Base-by-base conservation (phyloP, 2,888 invertebrate genomes). In the Rhimphoctona megacephalus region DNA sequence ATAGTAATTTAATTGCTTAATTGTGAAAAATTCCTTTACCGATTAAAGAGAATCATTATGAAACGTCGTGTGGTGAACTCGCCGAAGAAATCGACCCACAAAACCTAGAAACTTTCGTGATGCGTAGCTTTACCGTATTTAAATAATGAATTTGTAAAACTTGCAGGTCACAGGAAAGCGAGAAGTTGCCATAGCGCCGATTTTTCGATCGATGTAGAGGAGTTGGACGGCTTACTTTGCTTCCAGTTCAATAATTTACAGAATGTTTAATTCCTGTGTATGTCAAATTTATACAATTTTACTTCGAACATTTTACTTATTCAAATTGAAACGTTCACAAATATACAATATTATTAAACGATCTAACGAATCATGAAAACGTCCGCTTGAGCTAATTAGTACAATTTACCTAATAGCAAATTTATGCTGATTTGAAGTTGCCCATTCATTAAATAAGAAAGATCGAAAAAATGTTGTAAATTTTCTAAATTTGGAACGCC, bases 111-210 rank as follows among this genome's bases (percentile, higher is more conserved):
- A 86, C 80, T 86, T 83, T 86, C 49, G 76, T 46, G 49, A 74
- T 82, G 77, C 36, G 33, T 54, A 72, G 77, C 80, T 57, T 77
- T 66, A 43, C n/a, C 46, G 70, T 66, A 17, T 66, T 74, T 86
- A 39, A 86, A 86, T 86, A 86, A 86, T 86, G 33, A 49, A 85
- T 77, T 72, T 57, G 54, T 49, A 19, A 67, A 78, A 80, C n/a
- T 17, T 54, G 8, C 14, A 25, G 72, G 70, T 39, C 61, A 54
- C 72, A 46, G 76, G 70, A 80, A 72, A 76, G 83, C 80, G 86
- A 86, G 57, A 66, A 83, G 74, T 82, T 69, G 73, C 30, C 61
- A 52, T 25, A 49, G 81, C 25, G 81, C 66, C 25, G 54, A 81
- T 74, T 80, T 39, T 57, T 69, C 52, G 76, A 46, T 86, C 83